Conservation (phyloP, 1,140 invertebrate genomes). For the Leguminivora glycinivorella region DNA sequence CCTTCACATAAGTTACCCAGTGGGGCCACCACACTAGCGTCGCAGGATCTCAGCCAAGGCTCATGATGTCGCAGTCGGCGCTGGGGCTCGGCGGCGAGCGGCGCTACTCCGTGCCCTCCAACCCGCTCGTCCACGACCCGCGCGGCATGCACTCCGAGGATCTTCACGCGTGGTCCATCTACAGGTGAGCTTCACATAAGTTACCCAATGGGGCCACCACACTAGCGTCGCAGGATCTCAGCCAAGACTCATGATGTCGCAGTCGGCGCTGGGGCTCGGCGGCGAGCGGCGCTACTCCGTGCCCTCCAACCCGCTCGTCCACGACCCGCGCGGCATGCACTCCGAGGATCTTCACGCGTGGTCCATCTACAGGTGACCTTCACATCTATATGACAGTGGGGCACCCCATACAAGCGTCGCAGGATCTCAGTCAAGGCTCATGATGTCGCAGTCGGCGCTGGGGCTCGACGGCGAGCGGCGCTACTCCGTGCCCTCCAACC, state of each 20-base stretch:
- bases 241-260: conserved; percentile 49
- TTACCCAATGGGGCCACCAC: no score
- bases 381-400: no score
- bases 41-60: not conserved
- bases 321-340: conserved; percentile 82
- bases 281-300: conserved; percentile 90
- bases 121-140: conserved; percentile 81
- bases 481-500: conserved; percentile 89
- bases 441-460: conserved; percentile 68
- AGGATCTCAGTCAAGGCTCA: conserved; percentile 6
- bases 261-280: conserved; percentile 67
- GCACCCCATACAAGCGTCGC: no score
- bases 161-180: conserved; percentile 97
- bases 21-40: no score
- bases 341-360: conserved; percentile 96
- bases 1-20: no score
- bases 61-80: conserved; percentile 65
- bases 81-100: conserved; percentile 81
- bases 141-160: conserved; percentile 89
- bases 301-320: conserved; percentile 83
- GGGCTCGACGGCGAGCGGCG: conserved; percentile 82
- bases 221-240: no score
- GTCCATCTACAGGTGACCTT: conserved; percentile 92
- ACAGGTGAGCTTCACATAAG: conserved; percentile 83
- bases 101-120: conserved; percentile 90